These are phyloP conservation scores for Sinhomidia bicolor DNA, from an alignment of 2,888 invertebrate genomes.

Conservation along the genomic window DNA sequence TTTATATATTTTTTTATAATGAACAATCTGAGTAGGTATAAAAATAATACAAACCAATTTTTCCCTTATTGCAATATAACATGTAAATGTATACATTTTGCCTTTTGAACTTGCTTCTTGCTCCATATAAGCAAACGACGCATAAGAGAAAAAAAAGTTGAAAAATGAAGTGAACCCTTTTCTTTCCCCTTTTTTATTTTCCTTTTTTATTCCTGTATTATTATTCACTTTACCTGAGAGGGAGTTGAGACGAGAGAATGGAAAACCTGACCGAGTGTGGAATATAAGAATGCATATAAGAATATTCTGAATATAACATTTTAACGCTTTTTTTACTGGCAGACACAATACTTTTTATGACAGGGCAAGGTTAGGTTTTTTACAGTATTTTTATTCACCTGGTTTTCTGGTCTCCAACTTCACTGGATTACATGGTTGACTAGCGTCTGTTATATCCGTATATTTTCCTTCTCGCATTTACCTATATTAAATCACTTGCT, in stretches of 20 bases:
- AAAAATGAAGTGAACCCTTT: slow-evolving; percentile 41
- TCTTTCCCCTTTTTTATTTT: slow-evolving; percentile 52
- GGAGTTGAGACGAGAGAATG: neutral
- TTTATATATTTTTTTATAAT: neutral
- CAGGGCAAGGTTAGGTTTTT: slow-evolving; percentile 72
- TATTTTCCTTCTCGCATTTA: neutral
- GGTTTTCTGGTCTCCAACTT: neutral
- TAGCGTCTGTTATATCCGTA: slow-evolving; percentile 30
- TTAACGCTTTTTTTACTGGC: slow-evolving; percentile 25
- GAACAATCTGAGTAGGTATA: neutral
- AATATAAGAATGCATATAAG: slow-evolving; percentile 39
- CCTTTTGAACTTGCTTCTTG: slow-evolving; percentile 46
- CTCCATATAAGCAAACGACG: slow-evolving; percentile 30
- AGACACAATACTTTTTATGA: slow-evolving; percentile 67
- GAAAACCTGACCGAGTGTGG: slow-evolving; percentile 44
- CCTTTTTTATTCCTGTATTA: slow-evolving; percentile 8
- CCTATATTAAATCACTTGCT: neutral
- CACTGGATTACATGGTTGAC: slow-evolving; percentile 35
- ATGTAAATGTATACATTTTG: slow-evolving; percentile 1
- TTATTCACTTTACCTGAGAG: slow-evolving; percentile 56
- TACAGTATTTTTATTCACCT: slow-evolving; percentile 62
- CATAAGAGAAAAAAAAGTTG: neutral
- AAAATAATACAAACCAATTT: neutral
- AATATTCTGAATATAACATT: neutral
- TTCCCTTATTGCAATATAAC: slow-evolving; percentile 47